Base-by-base conservation (phyloP, 2,888 invertebrate species). In the Plutella xylostella region DNA sequence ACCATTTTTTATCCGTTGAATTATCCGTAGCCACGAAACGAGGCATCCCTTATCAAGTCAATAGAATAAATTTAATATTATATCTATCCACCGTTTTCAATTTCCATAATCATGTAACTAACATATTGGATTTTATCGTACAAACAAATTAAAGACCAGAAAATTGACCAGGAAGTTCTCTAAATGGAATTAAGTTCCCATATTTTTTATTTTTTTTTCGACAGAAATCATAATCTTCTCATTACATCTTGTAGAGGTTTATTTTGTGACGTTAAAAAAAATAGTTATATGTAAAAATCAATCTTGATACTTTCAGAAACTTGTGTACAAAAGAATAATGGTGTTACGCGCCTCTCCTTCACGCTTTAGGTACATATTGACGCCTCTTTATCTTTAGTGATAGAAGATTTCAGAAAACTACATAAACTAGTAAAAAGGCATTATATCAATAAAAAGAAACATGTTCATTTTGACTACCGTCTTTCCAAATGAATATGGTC, bases 161-260 rank as follows among this genome's bases (percentile, higher is more conserved):
- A n/a, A n/a, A n/a, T n/a, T n/a, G 20, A n/a, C n/a, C 46, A 54
- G 59, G 57, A 56, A 66, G 59, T 61, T 65, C 65, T 68, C 78
- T 78, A 78, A 77, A 76, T 82, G 80, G 80, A 82, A 80, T 82
- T 78, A 78, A 78, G 79, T 79, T 74, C 79, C 79, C 80, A 63
- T 68, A 72, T 77, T 72, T 72, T 61, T 59, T 55, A 45, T 35
- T 46, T 53, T 60, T 53, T 51, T 51, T 55, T 57, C 53, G 55
- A 58, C 60, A 67, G 64, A 56, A 64, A 65, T 73, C 56, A 66
- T 72, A 72, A 60, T 66, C n/a, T n/a, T n/a, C n/a, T n/a, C n/a
- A 60, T 64, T 68, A 63, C 72, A 65, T 69, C 67, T 64, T 60
- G 68, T 63, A 66, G 61, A 63, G 56, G 57, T 69, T 58, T 62